Conservation (phyloP, 2,888 invertebrate genomes). For the Portevinia maculata region DNA sequence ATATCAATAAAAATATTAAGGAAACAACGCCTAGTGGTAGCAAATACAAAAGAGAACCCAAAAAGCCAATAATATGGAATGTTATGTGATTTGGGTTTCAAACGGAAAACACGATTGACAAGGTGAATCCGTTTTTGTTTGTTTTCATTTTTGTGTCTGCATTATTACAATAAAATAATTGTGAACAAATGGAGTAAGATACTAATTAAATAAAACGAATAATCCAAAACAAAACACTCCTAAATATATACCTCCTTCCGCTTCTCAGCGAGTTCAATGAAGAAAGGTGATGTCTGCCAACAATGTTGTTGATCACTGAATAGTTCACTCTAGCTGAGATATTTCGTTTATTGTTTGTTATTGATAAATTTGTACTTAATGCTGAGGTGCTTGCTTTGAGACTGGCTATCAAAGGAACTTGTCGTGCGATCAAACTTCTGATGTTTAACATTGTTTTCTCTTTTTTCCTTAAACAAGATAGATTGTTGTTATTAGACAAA, state of each 20-base stretch:
- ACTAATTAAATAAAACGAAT: constrained; percentile 9
- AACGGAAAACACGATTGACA: constrained; percentile 48
- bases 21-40: neutral
- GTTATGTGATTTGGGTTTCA: neutral
- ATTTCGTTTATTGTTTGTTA: constrained; percentile 2
- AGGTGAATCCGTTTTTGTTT: constrained; percentile 25
- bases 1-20: neutral
- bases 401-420: constrained; percentile 25
- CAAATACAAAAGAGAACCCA: neutral
- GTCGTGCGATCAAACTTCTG: constrained; percentile 29
- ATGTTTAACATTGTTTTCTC: constrained; percentile 41
- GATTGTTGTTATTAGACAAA: neutral
- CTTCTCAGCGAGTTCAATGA: constrained; percentile 16
- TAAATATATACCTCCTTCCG: constrained; percentile 50
- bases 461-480: constrained; percentile 37
- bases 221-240: constrained; percentile 22
- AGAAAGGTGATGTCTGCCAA: constrained; percentile 5
- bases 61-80: constrained; percentile 9
- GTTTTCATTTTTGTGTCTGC: constrained; percentile 18
- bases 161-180: constrained; percentile 36
- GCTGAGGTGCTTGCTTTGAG: constrained; percentile 4
- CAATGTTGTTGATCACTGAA: constrained; percentile 1
- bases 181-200: constrained; percentile 32
- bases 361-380: constrained; percentile 35
- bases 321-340: constrained; percentile 6